These are phyloP conservation scores for Etheostoma cragini DNA, from an alignment of 2,113 vertebrate species.

Conservation along the genomic window DNA sequence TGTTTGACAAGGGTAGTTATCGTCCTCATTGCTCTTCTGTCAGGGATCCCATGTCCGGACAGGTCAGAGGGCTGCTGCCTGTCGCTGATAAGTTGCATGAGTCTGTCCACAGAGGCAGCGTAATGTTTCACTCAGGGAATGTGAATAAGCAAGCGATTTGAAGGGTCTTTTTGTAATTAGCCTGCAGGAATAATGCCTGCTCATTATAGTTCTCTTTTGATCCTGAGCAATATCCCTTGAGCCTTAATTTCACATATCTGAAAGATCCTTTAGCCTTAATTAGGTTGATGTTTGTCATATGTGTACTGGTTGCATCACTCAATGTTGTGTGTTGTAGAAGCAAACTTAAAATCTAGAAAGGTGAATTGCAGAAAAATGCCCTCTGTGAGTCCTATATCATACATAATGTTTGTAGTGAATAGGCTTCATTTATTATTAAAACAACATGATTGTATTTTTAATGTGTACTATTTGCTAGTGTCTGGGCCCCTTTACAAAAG, in stretches of 20 bases:
- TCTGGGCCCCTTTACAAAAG: no score
- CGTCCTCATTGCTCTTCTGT: constrained; percentile 1
- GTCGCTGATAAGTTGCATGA: constrained; percentile 10
- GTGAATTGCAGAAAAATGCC: no score
- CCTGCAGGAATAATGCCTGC: constrained; percentile 11
- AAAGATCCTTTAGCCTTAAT: constrained; percentile 17
- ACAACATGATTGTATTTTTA: no score
- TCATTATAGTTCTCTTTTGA: constrained; percentile 28
- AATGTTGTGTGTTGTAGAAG: background rate
- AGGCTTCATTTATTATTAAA: no score
- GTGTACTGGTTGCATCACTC: background rate
- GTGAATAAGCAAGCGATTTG: constrained; percentile 6
- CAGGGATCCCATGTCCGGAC: constrained; percentile 40
- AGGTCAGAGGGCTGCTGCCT: constrained; percentile 46
- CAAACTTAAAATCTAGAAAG: no score
- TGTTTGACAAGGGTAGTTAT: constrained; percentile 15
- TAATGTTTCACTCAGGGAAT: constrained; percentile 36
- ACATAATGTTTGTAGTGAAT: background rate
- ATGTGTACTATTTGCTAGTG: no score
- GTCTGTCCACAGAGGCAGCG: background rate
- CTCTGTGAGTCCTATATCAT: background rate
- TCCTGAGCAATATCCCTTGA: constrained; percentile 7
- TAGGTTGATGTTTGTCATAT: background rate
- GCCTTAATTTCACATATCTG: background rate
- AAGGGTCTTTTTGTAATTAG: background rate